Conservation (phyloP, 2,797 vertebrate species). For the Mionectes olivaceus region DNA sequence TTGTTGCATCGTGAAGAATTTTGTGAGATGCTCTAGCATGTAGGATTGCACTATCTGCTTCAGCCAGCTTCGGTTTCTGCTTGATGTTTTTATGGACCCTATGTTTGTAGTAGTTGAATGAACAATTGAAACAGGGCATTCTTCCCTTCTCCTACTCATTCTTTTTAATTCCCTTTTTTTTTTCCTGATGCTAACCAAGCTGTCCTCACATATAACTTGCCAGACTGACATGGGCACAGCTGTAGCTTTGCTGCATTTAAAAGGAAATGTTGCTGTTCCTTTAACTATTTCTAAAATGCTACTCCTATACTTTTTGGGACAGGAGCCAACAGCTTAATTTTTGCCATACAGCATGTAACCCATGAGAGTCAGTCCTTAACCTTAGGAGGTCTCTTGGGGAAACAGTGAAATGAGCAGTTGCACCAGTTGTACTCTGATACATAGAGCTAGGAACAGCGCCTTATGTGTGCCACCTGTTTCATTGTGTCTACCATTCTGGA, state of each 20-base stretch:
- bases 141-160: not conserved
- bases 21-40: not conserved
- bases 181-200: not conserved
- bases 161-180: not conserved
- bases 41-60: constrained; percentile 16
- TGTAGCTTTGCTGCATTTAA: not conserved
- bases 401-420: not conserved
- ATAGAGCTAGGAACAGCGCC: not conserved
- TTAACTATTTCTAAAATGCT: constrained; percentile 37
- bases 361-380: not conserved
- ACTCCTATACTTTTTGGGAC: not conserved
- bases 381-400: constrained; percentile 17
- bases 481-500: not conserved
- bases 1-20: constrained; percentile 4
- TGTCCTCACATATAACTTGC: not conserved
- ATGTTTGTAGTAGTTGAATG: constrained; percentile 34
- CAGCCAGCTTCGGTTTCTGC: constrained; percentile 35
- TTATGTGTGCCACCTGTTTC: constrained; percentile 39
- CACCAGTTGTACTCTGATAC: not conserved
- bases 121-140: constrained; percentile 28
- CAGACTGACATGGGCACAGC: not conserved
- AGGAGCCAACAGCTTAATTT: not conserved
- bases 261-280: constrained; percentile 13
- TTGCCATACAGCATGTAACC: not conserved
- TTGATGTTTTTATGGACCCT: constrained; percentile 55